phyloP scores from a whole-genome alignment of 1,140 invertebrate species.

The Rhynchophorus ferrugineus region DNA sequence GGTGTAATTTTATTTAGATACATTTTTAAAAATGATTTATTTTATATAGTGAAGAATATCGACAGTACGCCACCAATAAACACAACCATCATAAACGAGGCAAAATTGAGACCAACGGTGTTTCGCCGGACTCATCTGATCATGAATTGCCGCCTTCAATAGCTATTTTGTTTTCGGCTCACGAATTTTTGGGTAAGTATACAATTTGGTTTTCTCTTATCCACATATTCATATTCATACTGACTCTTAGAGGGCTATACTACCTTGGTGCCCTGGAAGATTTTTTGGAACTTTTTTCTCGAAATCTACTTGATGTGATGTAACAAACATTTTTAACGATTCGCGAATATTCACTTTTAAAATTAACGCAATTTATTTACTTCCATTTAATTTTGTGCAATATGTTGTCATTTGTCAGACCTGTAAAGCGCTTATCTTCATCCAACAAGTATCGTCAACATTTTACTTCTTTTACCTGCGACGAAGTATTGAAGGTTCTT shows the following conservation, averaged over 20 bases:
- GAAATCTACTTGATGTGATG: too few relatives aligned
- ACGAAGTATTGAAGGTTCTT: too few relatives aligned
- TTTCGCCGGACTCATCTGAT: slow-evolving; percentile 30
- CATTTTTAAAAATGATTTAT: background rate
- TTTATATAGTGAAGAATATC: slow-evolving; percentile 42
- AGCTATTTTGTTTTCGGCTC: slow-evolving; percentile 71
- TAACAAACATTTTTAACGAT: too few relatives aligned
- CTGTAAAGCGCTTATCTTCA: too few relatives aligned
- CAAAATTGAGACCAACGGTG: slow-evolving; percentile 21
- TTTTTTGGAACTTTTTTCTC: slow-evolving; percentile 1
- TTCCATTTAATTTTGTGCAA: too few relatives aligned
- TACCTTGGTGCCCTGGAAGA: background rate
- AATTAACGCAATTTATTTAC: too few relatives aligned
- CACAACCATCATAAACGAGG: slow-evolving; percentile 28
- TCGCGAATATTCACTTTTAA: too few relatives aligned
- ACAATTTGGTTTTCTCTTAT: background rate
- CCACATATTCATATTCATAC: too few relatives aligned
- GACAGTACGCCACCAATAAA: slow-evolving; percentile 43
- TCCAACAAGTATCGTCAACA: too few relatives aligned
- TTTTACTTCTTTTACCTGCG: too few relatives aligned
- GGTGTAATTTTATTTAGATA: background rate
- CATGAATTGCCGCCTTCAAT: slow-evolving; percentile 63
- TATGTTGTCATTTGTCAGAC: too few relatives aligned
- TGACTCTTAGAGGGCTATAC: background rate
- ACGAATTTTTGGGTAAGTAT: slow-evolving; percentile 70